Conservation (phyloP, 2,888 invertebrate genomes). For the Aspidapion aeneum region DNA sequence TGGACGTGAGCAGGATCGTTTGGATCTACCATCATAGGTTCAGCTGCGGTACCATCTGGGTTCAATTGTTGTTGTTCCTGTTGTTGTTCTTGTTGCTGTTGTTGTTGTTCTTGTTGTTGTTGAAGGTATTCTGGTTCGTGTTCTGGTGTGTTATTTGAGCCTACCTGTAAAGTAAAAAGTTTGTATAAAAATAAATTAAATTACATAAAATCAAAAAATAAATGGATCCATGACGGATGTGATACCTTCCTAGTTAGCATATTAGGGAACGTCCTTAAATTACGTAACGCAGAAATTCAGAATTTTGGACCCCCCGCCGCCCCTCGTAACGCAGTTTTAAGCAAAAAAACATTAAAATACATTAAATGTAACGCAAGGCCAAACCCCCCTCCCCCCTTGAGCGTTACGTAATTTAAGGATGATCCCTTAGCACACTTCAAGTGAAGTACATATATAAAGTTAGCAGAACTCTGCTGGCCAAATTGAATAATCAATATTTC, state of each 20-base stretch:
- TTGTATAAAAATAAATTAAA: not conserved
- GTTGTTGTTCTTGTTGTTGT: conserved; percentile 22
- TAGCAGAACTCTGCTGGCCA: no score
- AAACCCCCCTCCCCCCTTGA: no score
- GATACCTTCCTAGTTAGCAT: no score
- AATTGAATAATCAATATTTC: no score
- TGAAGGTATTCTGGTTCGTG: conserved; percentile 40
- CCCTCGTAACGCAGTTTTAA: not conserved
- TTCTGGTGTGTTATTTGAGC: conserved; percentile 64
- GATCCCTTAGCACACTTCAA: no score
- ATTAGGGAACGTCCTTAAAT: no score
- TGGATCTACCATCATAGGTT: conserved; percentile 37
- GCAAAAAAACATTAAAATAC: not conserved
- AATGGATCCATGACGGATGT: no score
- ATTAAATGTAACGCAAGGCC: no score
- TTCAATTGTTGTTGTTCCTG: not conserved
- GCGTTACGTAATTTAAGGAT: no score
- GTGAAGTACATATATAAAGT: no score
- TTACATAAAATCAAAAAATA: not conserved
- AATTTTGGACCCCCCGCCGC: no score
- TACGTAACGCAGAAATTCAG: no score
- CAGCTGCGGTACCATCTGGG: conserved; percentile 19
- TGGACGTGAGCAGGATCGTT: conserved; percentile 37
- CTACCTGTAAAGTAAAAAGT: conserved; percentile 35
- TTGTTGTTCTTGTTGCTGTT: not conserved